Conservation (phyloP, 2,888 invertebrate genomes). For the Ferrisia virgata region DNA sequence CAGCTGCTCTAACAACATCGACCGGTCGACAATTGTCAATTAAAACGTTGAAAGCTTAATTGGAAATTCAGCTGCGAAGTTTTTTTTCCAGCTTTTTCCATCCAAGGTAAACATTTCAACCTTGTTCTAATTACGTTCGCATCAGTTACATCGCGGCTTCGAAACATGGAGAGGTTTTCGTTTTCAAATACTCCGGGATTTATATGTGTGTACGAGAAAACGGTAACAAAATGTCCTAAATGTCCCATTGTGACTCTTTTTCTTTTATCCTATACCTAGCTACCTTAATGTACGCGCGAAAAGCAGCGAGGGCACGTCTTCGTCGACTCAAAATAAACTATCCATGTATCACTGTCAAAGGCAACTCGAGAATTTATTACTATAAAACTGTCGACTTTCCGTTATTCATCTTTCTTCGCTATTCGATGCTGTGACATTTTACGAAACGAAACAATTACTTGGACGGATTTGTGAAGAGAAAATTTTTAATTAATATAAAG, state of each 20-base stretch:
- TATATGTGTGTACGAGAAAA: not conserved
- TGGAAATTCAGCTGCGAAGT: not conserved
- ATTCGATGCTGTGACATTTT: constrained; percentile 9
- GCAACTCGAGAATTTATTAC: constrained; percentile 20
- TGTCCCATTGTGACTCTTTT: constrained; percentile 26
- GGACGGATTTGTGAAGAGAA: not conserved
- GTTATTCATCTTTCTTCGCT: constrained; percentile 26
- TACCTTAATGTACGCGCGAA: not conserved
- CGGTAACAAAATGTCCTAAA: constrained; percentile 13
- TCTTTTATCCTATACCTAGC: not conserved
- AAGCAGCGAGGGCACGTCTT: not conserved
- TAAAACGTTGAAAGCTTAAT: not conserved
- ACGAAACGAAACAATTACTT: constrained; percentile 11
- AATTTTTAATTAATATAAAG: constrained; percentile 9
- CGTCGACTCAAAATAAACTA: constrained; percentile 24
- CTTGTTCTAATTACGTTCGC: constrained; percentile 18
- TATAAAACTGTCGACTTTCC: constrained; percentile 16
- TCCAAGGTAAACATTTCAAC: constrained; percentile 9
- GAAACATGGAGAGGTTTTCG: not conserved
- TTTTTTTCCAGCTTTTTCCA: not conserved
- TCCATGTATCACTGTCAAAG: constrained; percentile 30
- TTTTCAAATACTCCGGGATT: constrained; percentile 6
- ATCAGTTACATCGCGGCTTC: not conserved
- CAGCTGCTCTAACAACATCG: not conserved
- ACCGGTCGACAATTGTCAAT: not conserved